Percentiles rank a stretch among this genome's conserved stretches.
Evolutionary conservation across 2,888 invertebrate genomes (phyloP).

Genomic region (Taphrorychus bicolor): DNA sequence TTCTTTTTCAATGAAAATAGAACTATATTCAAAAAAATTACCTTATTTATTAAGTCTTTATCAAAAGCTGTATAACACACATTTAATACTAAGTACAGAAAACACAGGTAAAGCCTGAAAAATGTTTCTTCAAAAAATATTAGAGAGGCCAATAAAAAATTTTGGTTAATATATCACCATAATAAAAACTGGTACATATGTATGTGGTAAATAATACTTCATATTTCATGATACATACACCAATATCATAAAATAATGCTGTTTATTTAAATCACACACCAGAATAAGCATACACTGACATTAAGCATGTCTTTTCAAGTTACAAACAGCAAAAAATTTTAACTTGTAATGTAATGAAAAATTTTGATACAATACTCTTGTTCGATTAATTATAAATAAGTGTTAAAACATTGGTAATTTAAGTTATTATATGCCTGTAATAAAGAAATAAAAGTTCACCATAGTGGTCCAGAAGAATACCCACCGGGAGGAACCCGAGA

Average conservation of each 20-base stretch:
- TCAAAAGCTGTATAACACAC: neutral
- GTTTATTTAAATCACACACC: too few relatives aligned
- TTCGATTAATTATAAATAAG: too few relatives aligned
- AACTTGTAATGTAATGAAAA: neutral
- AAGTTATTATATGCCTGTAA: neutral
- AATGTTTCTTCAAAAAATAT: neutral
- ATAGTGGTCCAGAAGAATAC: conserved; percentile 50
- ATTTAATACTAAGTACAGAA: neutral
- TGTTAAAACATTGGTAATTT: neutral
- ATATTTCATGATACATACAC: too few relatives aligned
- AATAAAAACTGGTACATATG: too few relatives aligned
- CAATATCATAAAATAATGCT: too few relatives aligned
- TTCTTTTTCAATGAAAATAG: too few relatives aligned
- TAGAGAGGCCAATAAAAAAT: too few relatives aligned
- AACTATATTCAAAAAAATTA: too few relatives aligned
- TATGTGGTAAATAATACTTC: too few relatives aligned
- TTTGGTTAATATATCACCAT: too few relatives aligned
- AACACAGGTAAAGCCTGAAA: neutral
- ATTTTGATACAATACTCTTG: neutral
- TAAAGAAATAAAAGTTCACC: conserved; percentile 44
- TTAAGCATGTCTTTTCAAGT: neutral
- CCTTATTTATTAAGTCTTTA: too few relatives aligned
- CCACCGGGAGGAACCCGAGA: conserved; percentile 51
- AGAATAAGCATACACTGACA: too few relatives aligned
- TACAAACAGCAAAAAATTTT: neutral